These are phyloP conservation scores for Ibidorhyncha struthersii DNA, from an alignment of 2,113 vertebrate species.

Conservation along the genomic window DNA sequence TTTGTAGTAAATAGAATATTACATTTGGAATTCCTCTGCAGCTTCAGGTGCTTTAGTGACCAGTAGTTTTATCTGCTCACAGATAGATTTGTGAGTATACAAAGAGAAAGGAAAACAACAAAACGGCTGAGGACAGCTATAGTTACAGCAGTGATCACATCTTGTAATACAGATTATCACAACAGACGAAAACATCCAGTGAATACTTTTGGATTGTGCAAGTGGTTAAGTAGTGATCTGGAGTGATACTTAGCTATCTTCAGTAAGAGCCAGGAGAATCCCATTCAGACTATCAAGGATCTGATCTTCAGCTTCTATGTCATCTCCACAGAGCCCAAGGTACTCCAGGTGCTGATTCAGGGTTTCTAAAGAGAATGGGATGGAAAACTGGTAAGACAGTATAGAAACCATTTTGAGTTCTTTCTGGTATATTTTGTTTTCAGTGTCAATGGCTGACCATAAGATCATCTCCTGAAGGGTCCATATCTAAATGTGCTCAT, in stretches of 20 bases:
- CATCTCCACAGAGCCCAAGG: constrained; percentile 39
- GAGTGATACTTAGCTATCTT: constrained; percentile 73
- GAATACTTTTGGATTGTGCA: background rate
- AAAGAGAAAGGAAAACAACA: background rate
- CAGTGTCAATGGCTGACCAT: background rate
- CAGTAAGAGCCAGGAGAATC: constrained; percentile 64
- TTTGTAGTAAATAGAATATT: background rate
- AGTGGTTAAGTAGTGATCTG: background rate
- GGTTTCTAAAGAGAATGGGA: constrained; percentile 36
- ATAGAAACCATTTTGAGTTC: background rate
- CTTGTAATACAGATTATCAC: background rate
- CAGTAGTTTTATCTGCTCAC: background rate
- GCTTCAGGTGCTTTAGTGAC: background rate
- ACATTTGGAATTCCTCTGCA: background rate
- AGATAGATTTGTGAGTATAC: background rate
- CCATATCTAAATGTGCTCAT: background rate
- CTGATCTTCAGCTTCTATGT: constrained; percentile 40
- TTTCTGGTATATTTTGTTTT: background rate
- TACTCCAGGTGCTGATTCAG: constrained; percentile 58
- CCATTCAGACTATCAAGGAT: constrained; percentile 59
- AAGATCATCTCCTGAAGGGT: background rate
- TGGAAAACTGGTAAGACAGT: background rate
- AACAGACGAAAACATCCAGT: background rate
- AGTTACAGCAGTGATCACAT: background rate
- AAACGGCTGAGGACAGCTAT: background rate